Base-by-base conservation (phyloP, 1,140 invertebrate genomes). In the Drosophila varians region DNA sequence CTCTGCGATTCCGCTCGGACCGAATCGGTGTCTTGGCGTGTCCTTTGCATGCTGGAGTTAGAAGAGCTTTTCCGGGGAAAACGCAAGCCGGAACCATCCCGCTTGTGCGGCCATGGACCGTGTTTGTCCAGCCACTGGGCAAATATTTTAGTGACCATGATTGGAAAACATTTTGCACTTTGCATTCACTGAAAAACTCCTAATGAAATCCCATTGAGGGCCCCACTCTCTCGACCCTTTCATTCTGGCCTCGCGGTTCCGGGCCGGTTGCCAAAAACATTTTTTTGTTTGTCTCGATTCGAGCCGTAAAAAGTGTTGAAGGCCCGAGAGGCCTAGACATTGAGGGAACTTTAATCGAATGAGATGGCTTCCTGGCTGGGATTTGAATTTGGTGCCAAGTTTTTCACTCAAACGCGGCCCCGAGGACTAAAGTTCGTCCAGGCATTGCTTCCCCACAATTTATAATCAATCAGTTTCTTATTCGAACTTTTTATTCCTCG, bases 301-400 rank as follows among this genome's bases (percentile, higher is more conserved):
- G 14, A 12, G 0, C 28, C 16, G 19, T 12, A 40, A 84, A 78
- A 70, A 69, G 46, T 55, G 54, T 58, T 60, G 77, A 57, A 58
- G 75, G 36, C 40, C 65, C 28, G 38, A 38, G 38, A 38, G 72
- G 76, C 61, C 72, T 73, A 51, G 57, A 16, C 52, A 57, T 19
- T 49, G 21, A 52, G 49, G 23, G 47, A 61, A 45, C 43, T 69
- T 86, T 73, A 87, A 86, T 86, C 68, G 79, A 80, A 70, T 64
- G 62, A 73, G 60, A 80, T 34, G 14, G 8, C 11, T 12, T 28
- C 12, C 49, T 28, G 12, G 26, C 21, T 16, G 11, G 34, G 25
- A 48, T 21, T 53, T 34, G 14, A 25, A 34, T 48, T 42, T 4
- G 69, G 31, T 73, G 69, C 69, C 69, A 73, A 73, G n/a, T 73